Base-by-base conservation (phyloP, 1,140 invertebrate genomes). In the Bombus polaris region DNA sequence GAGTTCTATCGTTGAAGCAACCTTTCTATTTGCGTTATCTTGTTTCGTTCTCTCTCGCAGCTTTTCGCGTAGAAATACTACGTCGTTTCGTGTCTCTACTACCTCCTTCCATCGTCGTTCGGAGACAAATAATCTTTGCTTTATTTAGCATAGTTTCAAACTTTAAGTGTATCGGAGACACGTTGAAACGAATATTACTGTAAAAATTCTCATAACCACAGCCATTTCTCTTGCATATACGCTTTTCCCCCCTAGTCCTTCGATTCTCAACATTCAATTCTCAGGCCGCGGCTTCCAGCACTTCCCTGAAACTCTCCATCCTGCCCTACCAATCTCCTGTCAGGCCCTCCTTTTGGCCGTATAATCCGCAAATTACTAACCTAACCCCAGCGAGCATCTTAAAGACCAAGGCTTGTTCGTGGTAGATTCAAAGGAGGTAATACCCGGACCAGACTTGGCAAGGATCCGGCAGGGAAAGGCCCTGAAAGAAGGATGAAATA, bases 311-410 rank as follows among this genome's bases (percentile, higher is more conserved):
- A 57, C 80, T 79, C 76, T 12, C 39, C 18, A 8, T 39, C 39
- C 28, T 53, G 68, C 8, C 70, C 44, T 44, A 25, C 44, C 66
- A 25, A 25, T 18, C 65, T 35, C 65, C 15, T 10, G 42, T 12
- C 18, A 3, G 25, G 37, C 76, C 62, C 79, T 86, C 53, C 84
- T 88, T 87, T 86, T 88, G 86, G 89, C 88, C 88, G 91, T 93
- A 93, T 94, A 94, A 94, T 93, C 90, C 93, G 90, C 92, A 94
- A 94, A 94, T 94, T 94, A 93, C 93, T 92, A 93, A 92, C 92
- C 91, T 88, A 91, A 89, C 92, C 91, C 87, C 85, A 81, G 79
- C 87, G 87, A 91, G 90, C 90, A 89, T 87, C 91, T 93, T 91
- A 90, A 91, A 92, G 91, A 92, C 87, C 91, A 82, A 91, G 85